These are phyloP conservation scores for Arvicanthis niloticus DNA, from an alignment of 2,113 vertebrate species.

Conservation along the genomic window DNA sequence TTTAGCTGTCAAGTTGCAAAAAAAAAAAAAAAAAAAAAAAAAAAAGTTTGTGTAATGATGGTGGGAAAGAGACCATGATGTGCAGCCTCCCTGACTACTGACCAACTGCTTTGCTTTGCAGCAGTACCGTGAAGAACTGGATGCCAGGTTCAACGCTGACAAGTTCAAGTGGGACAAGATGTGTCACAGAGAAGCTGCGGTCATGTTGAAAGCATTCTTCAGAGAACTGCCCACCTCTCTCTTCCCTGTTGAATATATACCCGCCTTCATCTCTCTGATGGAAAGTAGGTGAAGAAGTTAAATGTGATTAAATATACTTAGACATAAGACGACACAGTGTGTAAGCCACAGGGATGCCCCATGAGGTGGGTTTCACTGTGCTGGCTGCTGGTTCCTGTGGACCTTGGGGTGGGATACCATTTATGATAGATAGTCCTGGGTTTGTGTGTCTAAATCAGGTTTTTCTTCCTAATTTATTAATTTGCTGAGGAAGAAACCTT, in stretches of 20 bases:
- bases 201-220: constrained; percentile 97
- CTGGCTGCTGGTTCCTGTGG: neutral
- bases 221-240: constrained; percentile 95
- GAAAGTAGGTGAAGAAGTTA: constrained; percentile 90
- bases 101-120: constrained; percentile 81
- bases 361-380: neutral
- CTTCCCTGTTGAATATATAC: constrained; percentile 94
- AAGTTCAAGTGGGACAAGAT: constrained; percentile 96
- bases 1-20: neutral
- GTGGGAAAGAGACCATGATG: accelerated
- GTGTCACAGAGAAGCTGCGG: constrained; percentile 94
- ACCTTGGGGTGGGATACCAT: neutral
- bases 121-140: constrained; percentile 94
- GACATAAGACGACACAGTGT: neutral
- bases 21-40: neutral
- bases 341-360: neutral
- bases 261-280: constrained; percentile 91
- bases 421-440: neutral
- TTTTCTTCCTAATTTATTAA: neutral
- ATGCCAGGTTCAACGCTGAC: constrained; percentile 91
- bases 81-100: neutral
- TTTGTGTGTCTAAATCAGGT: neutral
- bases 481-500: neutral
- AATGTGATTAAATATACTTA: neutral
- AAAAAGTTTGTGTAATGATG: neutral